Evolutionary conservation across 1,140 invertebrate species (phyloP), one percentile per base, ranked within the genome.

Genomic region (Papilio polyxenes): DNA sequence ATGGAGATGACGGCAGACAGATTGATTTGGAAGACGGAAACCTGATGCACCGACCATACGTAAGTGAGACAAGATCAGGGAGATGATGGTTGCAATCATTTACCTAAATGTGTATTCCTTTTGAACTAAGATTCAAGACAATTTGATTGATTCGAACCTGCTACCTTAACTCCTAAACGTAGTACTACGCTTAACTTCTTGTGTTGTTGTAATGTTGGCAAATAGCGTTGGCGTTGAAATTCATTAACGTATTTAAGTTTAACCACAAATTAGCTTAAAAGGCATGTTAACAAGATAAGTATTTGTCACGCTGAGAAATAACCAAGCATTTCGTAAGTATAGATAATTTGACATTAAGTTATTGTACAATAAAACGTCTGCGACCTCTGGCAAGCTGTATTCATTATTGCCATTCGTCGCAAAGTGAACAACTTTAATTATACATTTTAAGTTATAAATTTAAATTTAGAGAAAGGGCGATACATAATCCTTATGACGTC

Each of bases 181-280:
- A n/a, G n/a, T n/a, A n/a, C n/a, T n/a, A n/a, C n/a, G n/a, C n/a
- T n/a, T n/a, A n/a, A 31, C 23, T 31, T 31, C 2, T 31, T 31
- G 23, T 31, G 23, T 31, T 31, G 23, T 31, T 31, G 23, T 1
- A 31, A 31, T 31, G 48, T 76, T 76, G 31, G 44, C 17, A 51
- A 76, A 77, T 37, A 31, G 77, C 78, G 78, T 80, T 44, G 78
- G 78, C n/a, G 78, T 80, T 69, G 53, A 69, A 80, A 80, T 69
- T 69, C 40, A 80, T 80, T 80, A 69, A 80, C 40, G 44, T 40
- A 48, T 69, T 69, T 40, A 79, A 37, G 40, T 62, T 62, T 15
- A 79, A 79, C 77, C 77, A 80, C 78, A 80, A 80, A 80, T 80
- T 80, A 80, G 78, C 78, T 49, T 80, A 80, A 80, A 80, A 80